Evolutionary conservation across 2,113 vertebrate genomes (phyloP).

Genomic region (Carassius auratus): DNA sequence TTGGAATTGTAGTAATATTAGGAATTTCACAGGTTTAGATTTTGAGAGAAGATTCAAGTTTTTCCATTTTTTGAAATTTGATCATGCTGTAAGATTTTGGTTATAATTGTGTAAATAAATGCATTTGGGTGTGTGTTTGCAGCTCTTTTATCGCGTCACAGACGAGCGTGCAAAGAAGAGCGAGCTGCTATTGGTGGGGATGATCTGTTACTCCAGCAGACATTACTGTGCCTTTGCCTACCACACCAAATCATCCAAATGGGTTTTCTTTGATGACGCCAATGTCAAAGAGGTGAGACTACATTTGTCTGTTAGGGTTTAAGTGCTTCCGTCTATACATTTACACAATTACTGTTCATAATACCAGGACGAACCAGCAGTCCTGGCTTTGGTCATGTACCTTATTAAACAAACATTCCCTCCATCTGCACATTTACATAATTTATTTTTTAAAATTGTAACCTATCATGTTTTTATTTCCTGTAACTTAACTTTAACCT

Average conservation of each 20-base stretch:
- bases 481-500: not conserved
- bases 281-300: constrained; percentile 95
- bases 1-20: too few species aligned
- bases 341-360: not conserved
- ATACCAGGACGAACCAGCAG: not conserved
- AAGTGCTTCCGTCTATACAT: not conserved
- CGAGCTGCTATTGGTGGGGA: constrained; percentile 89
- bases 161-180: constrained; percentile 92
- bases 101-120: not conserved
- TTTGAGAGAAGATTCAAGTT: too few species aligned
- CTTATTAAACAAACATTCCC: not conserved
- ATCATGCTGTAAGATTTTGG: not conserved
- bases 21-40: too few species aligned
- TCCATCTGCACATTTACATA: not conserved
- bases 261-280: constrained; percentile 97
- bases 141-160: constrained; percentile 96
- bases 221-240: constrained; percentile 98
- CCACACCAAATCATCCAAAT: constrained; percentile 94
- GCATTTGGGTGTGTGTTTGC: constrained; percentile 22
- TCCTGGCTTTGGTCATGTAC: not conserved
- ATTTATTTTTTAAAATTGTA: not conserved
- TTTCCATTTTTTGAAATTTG: too few species aligned
- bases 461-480: not conserved
- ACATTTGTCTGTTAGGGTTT: not conserved
- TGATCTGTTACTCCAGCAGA: constrained; percentile 95